These are phyloP conservation scores for Trichonephila clavipes DNA, from an alignment of 1,140 invertebrate species.

Conservation along the genomic window DNA sequence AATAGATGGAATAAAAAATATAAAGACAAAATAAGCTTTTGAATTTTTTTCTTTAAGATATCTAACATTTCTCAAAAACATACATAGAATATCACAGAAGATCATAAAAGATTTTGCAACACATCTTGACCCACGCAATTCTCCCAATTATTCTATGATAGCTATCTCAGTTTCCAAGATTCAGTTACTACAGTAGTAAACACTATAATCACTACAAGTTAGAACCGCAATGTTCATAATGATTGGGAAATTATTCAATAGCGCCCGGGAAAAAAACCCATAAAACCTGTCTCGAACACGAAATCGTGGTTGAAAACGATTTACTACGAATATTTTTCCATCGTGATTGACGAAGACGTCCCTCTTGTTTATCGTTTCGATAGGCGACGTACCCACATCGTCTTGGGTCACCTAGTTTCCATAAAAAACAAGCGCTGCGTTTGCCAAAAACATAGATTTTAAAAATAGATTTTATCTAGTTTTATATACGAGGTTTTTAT, in stretches of 20 bases:
- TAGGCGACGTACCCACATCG: neutral
- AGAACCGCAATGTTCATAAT: neutral
- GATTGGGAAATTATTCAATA: slow-evolving; percentile 40
- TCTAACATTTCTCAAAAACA: too few species aligned
- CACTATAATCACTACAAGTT: slow-evolving; percentile 15
- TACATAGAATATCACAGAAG: too few species aligned
- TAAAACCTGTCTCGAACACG: slow-evolving; percentile 14
- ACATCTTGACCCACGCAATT: neutral
- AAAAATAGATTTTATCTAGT: too few species aligned
- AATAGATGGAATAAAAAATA: too few species aligned
- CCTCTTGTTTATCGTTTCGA: slow-evolving; percentile 21
- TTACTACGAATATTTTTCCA: neutral
- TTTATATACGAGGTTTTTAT: too few species aligned
- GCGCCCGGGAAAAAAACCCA: neutral
- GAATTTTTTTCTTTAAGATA: too few species aligned
- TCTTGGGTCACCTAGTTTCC: slow-evolving; percentile 5
- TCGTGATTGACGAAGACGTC: slow-evolving; percentile 11
- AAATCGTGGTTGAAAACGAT: slow-evolving; percentile 40
- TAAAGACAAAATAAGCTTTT: too few species aligned
- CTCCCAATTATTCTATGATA: neutral
- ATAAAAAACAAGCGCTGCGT: neutral
- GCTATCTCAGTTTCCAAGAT: slow-evolving; percentile 26
- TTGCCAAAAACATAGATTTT: neutral
- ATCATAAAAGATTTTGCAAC: too few species aligned
- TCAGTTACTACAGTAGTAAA: slow-evolving; percentile 4